These are phyloP conservation scores for Cancer borealis DNA, from an alignment of 2,888 invertebrate species.

Conservation along the genomic window DNA sequence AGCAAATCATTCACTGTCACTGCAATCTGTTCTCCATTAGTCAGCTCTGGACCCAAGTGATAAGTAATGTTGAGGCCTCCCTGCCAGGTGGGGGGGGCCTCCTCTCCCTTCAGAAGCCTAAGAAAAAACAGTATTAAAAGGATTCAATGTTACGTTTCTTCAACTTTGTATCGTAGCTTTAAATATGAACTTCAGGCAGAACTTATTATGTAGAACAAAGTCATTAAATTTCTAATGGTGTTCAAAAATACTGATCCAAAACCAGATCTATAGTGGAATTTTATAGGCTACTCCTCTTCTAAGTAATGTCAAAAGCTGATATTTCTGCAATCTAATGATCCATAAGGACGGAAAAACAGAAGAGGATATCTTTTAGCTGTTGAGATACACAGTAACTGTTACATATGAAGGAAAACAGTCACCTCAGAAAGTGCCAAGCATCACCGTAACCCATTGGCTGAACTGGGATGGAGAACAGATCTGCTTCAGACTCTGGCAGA, in stretches of 20 bases:
- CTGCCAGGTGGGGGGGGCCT: conserved; percentile 38
- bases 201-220: background rate
- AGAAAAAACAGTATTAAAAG: background rate
- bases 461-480: conserved; percentile 54
- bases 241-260: background rate
- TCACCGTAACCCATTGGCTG: conserved; percentile 57
- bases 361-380: background rate
- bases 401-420: background rate
- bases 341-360: background rate
- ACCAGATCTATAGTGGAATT: background rate
- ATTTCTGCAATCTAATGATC: background rate
- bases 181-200: background rate
- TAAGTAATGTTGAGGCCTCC: conserved; percentile 47
- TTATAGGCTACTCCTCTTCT: background rate
- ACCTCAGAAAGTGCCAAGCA: conserved; percentile 59
- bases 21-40: background rate
- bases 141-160: background rate
- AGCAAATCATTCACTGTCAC: conserved; percentile 9
- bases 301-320: background rate
- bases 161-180: background rate
- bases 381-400: background rate
- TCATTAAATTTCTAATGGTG: background rate
- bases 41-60: conserved; percentile 2
- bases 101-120: conserved; percentile 40
- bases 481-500: conserved; percentile 31